Evolutionary conservation across 2,113 vertebrate genomes (phyloP), one percentile per base, ranked within the genome.

Genomic region (Ellobius talpinus): DNA sequence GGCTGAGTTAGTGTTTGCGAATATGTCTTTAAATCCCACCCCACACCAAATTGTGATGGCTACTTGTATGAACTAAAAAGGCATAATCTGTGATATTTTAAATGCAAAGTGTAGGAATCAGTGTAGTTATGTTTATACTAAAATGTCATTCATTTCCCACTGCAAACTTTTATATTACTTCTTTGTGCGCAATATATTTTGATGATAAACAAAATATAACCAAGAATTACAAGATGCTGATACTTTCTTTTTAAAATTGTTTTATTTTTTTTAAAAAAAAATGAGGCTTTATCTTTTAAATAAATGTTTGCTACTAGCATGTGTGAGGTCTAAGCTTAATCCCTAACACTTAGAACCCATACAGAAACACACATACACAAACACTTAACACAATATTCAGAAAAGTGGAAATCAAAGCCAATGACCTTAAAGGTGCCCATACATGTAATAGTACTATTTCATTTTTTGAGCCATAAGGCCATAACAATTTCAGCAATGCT

Each of bases 211-310:
- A 42, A 84, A 96, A 86, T 36, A 84, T 72, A 58, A 45, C 81
- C 58, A 68, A 50, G 21, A 95, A 94, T 77, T 81, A 90, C 52
- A 87, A 88, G 79, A 61, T 52, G 10, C 17, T 84, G 63, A 68
- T 19, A 45, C 45, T 87, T 87, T 68, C 26, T 45, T 68, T 87
- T 33, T 7, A 6, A 33, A 45, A 33, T 66, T 31, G 79, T 55
- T 96, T 96, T 61, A 23, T 82, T 52, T 95, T 96, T 55, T 92
- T 66, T 93, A 81, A 89, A 89, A 89, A 89, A 86, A 63, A 26
- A 82, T 39, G 23, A 84, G 61, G 29, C 31, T 66, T 29, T 78
- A 63, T 93, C 94, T 94, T 63, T 92, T 89, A 89, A 90, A 89
- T 68, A 89, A 95, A 73, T 68, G 7, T 76, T 78, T 78, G 66